Evolutionary conservation across 2,113 vertebrate genomes (phyloP).

Genomic region (Sus scrofa): T2T-Sscrofa CM000826.6:112809001-112809500

Average conservation of each 20-base stretch:
- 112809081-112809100: background rate
- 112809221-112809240: background rate
- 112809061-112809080: background rate
- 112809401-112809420: background rate
- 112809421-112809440: background rate
- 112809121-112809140: background rate
- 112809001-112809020: background rate
- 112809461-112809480: conserved; percentile 43
- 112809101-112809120: background rate
- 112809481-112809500: background rate
- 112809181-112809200: conserved; percentile 32
- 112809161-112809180: background rate
- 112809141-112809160: background rate
- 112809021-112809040: background rate
- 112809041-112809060: background rate
- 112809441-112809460: background rate
- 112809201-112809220: background rate
- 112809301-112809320: conserved; percentile 35
- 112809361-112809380: conserved; percentile 19
- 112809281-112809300: background rate
- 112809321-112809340: conserved; percentile 40
- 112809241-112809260: background rate
- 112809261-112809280: background rate
- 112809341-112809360: background rate
- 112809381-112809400: background rate